These are phyloP conservation scores for Rhadinocentrus ornatus DNA, from an alignment of 2,797 vertebrate species.

Conservation along the genomic window DNA sequence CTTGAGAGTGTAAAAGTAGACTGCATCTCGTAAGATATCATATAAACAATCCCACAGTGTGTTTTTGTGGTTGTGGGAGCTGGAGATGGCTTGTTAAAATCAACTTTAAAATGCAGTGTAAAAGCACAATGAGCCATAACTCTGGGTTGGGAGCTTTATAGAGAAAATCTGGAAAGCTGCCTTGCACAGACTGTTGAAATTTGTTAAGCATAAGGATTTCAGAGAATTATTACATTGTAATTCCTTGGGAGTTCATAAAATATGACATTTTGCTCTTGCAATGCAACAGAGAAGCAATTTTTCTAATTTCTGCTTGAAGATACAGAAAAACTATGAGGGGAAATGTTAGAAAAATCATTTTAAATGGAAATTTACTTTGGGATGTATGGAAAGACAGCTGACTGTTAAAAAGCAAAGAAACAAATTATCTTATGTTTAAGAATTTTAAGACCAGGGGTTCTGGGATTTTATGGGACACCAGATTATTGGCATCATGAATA, in stretches of 20 bases:
- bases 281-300: slow-evolving; percentile 2
- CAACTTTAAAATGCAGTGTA: slow-evolving; percentile 38
- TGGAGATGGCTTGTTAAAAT: slow-evolving; percentile 55
- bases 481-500: not conserved
- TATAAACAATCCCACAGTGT: slow-evolving; percentile 27
- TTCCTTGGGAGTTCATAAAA: slow-evolving; percentile 6
- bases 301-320: slow-evolving; percentile 13
- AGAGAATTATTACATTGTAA: slow-evolving; percentile 5
- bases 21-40: slow-evolving; percentile 7
- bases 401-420: not conserved
- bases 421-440: not conserved
- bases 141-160: slow-evolving; percentile 23
- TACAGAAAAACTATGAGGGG: not conserved
- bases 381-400: slow-evolving; percentile 5
- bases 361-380: slow-evolving; percentile 22
- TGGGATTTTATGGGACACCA: not conserved
- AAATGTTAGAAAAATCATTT: not conserved
- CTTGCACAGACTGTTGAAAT: not conserved
- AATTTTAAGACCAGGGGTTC: not conserved
- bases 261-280: slow-evolving; percentile 7
- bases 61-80: slow-evolving; percentile 32
- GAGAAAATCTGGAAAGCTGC: not conserved
- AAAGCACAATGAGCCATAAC: slow-evolving; percentile 47
- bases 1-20: slow-evolving; percentile 31
- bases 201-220: not conserved